Base-by-base conservation (phyloP, 2,888 invertebrate genomes). In the Parnassius apollo region DNA sequence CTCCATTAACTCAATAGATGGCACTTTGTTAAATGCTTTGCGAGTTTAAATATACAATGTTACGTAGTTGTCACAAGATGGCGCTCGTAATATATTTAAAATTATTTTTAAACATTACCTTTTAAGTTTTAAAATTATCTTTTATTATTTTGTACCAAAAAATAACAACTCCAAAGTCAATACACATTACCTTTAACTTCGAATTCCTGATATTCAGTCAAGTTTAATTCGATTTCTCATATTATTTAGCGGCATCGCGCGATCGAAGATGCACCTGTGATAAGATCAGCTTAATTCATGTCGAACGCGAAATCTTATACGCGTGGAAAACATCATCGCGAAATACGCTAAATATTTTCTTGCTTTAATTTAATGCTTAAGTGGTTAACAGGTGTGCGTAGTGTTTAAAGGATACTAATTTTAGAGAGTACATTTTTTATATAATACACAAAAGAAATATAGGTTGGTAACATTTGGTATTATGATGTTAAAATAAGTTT, bases 241-340 rank as follows among this genome's bases (percentile, higher is more conserved):
- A 74, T 75, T 75, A 65, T 69, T 62, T 70, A 63, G 65, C 66
- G 66, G 73, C 71, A 74, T 72, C 73, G 73, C 74, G 73, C 69
- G 77, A 76, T 81, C 80, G 75, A 80, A 81, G 83, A 82, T 79
- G 79, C 75, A 74, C 65, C 67, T 42, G 67, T 68, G 83, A 85
- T 84, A 83, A 80, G 71, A 82, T 82, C 83, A 71, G 65, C 69
- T 77, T 77, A 78, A 80, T 77, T 76, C 75, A 74, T 76, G 75
- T 76, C 76, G 80, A 82, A 82, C 75, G 83, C 77, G 84, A 82
- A 85, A 85, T 79, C 73, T 78, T 81, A 85, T 83, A 83, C 70
- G 79, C 83, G 82, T 82, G 83, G 81, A 78, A 81, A 77, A 72
- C 68, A 69, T 69, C 70, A 66, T 65, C 71, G 66, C 45, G 70